A percentile compares a stretch with the other conserved stretches of the same genome.
These are phyloP conservation scores for Drosophila santomea DNA, from an alignment of 1,140 invertebrate genomes.

Conservation along the genomic window DNA sequence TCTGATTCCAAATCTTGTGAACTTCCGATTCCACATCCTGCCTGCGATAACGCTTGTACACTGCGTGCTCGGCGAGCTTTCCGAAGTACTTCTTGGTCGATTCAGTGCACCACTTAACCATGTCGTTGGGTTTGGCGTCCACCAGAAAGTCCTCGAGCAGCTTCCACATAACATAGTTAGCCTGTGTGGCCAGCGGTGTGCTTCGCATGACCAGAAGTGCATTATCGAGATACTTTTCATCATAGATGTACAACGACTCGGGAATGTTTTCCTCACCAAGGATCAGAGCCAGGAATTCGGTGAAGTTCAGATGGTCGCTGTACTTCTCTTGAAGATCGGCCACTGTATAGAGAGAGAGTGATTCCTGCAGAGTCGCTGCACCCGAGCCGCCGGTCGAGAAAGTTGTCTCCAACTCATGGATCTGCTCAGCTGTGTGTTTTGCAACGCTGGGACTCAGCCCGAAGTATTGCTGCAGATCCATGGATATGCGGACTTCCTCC, in stretches of 20 bases:
- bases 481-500: slow-evolving; percentile 4
- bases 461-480: slow-evolving; percentile 41
- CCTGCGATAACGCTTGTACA: slow-evolving; percentile 59
- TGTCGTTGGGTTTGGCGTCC: background rate
- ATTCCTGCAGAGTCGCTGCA: slow-evolving; percentile 11
- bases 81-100: slow-evolving; percentile 61
- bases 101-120: slow-evolving; percentile 52
- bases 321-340: slow-evolving; percentile 49
- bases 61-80: slow-evolving; percentile 57
- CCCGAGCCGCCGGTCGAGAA: background rate
- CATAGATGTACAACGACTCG: slow-evolving; percentile 46
- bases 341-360: slow-evolving; percentile 36
- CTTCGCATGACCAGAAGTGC: slow-evolving; percentile 14
- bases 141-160: slow-evolving; percentile 56
- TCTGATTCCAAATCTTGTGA: slow-evolving; percentile 56
- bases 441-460: slow-evolving; percentile 24
- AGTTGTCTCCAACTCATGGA: slow-evolving; percentile 19
- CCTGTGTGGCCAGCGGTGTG: slow-evolving; percentile 27
- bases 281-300: slow-evolving; percentile 48
- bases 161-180: slow-evolving; percentile 63
- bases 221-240: slow-evolving; percentile 27
- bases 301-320: slow-evolving; percentile 49
- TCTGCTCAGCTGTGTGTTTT: slow-evolving; percentile 25
- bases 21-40: slow-evolving; percentile 51
- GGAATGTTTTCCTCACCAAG: slow-evolving; percentile 55